These are phyloP conservation scores for Drosophila nasuta DNA, from an alignment of 1,140 invertebrate genomes.

Conservation along the genomic window DNA sequence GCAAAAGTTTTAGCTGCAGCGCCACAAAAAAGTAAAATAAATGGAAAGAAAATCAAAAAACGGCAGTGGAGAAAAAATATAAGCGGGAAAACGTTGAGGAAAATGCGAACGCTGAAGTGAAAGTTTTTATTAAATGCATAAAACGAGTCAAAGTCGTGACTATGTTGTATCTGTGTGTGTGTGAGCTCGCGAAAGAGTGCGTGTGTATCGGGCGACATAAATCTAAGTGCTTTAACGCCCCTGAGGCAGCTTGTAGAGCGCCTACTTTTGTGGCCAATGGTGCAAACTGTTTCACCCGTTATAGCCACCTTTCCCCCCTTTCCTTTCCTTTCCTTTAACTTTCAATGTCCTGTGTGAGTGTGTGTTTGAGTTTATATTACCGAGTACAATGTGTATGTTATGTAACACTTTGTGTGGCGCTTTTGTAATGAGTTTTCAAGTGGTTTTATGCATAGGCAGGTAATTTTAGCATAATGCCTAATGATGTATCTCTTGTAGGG, in stretches of 20 bases:
- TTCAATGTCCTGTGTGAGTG: conserved; percentile 20
- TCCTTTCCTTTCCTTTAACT: neutral
- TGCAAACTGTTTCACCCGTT: conserved; percentile 69
- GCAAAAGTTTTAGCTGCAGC: conserved; percentile 71
- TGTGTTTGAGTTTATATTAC: conserved; percentile 31
- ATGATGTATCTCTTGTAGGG: conserved; percentile 69
- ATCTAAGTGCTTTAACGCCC: conserved; percentile 83
- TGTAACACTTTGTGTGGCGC: conserved; percentile 46
- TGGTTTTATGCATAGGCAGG: conserved; percentile 78
- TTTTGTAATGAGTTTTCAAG: conserved; percentile 81
- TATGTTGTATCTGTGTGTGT: conserved; percentile 47
- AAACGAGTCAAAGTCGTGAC: conserved; percentile 69
- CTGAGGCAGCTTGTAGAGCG: conserved; percentile 69
- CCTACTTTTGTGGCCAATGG: conserved; percentile 74
- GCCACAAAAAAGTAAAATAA: conserved; percentile 32
- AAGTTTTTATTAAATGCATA: conserved; percentile 83
- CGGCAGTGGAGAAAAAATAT: neutral
- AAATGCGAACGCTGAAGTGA: conserved; percentile 69
- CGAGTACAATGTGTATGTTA: conserved; percentile 20
- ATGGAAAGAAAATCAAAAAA: conserved; percentile 17
- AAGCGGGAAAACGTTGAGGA: conserved; percentile 12
- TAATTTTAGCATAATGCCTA: conserved; percentile 80
- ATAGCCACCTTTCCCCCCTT: conserved; percentile 29
- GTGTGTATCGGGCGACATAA: conserved; percentile 66
- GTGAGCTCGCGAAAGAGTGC: conserved; percentile 10